Conservation (phyloP, 1,140 invertebrate genomes). For the Magallana ariakensis region DNA sequence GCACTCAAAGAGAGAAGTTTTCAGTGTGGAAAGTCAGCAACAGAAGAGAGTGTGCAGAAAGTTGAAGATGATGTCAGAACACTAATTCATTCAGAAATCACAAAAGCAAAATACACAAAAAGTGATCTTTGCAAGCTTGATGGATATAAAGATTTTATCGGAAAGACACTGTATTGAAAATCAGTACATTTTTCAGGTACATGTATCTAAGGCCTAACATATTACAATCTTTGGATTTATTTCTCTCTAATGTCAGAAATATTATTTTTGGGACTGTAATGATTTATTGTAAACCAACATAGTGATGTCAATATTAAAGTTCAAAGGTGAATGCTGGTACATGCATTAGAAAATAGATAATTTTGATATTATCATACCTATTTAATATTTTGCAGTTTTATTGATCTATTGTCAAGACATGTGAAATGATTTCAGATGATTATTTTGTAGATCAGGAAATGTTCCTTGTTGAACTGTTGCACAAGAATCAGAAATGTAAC, state of each 20-base stretch:
- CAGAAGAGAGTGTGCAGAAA: slow-evolving; percentile 38
- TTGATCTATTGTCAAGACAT: too few relatives aligned
- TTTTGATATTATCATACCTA: too few relatives aligned
- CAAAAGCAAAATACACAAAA: slow-evolving; percentile 48
- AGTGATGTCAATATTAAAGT: too few relatives aligned
- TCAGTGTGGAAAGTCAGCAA: neutral
- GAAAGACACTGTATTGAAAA: slow-evolving; percentile 50
- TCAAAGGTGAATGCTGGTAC: too few relatives aligned
- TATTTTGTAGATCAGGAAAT: neutral
- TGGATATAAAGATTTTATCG: slow-evolving; percentile 41
- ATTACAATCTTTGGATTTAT: too few relatives aligned
- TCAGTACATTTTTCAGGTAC: slow-evolving; percentile 59
- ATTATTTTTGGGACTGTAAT: too few relatives aligned
- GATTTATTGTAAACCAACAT: too few relatives aligned
- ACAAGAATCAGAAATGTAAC: neutral
- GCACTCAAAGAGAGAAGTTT: slow-evolving; percentile 46
- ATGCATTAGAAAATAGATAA: too few relatives aligned
- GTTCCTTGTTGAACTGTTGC: slow-evolving; percentile 6
- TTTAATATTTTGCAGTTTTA: too few relatives aligned
- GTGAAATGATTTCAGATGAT: too few relatives aligned
- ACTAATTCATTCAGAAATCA: slow-evolving; percentile 21
- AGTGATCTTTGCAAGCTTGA: slow-evolving; percentile 43
- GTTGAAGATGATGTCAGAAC: slow-evolving; percentile 45
- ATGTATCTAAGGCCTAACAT: too few relatives aligned
- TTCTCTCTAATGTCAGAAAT: too few relatives aligned